Evolutionary conservation across 2,888 invertebrate genomes (phyloP).

Genomic region (Lysandra bellargus): DNA sequence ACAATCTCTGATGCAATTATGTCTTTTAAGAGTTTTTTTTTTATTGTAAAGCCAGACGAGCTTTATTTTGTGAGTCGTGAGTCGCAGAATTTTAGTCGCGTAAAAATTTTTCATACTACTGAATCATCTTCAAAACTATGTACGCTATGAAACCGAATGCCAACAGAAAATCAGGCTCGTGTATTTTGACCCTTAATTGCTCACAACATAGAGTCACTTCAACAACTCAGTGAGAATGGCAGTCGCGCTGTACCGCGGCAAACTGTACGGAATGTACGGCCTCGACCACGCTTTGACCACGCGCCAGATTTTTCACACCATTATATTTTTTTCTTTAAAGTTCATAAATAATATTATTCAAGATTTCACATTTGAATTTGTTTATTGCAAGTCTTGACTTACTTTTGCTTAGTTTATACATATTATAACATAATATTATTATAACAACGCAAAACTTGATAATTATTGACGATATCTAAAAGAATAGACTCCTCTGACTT

Average conservation of each 20-base stretch:
- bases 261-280: neutral
- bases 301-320: neutral
- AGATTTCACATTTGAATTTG: neutral
- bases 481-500: no score
- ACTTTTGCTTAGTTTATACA: neutral
- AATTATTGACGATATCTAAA: no score
- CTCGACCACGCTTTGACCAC: neutral
- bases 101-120: no score
- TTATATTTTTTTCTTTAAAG: neutral
- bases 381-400: neutral
- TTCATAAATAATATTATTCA: neutral
- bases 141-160: no score
- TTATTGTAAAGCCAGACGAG: no score
- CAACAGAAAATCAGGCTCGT: neutral
- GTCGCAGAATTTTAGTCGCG: no score
- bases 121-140: no score
- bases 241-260: conserved; percentile 12
- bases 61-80: no score
- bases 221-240: neutral
- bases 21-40: neutral
- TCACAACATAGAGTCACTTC: neutral
- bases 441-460: no score
- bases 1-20: neutral
- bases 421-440: neutral
- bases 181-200: neutral